Conservation (phyloP, 23 tunicate genomes). For the Diplosoma virens region DNA sequence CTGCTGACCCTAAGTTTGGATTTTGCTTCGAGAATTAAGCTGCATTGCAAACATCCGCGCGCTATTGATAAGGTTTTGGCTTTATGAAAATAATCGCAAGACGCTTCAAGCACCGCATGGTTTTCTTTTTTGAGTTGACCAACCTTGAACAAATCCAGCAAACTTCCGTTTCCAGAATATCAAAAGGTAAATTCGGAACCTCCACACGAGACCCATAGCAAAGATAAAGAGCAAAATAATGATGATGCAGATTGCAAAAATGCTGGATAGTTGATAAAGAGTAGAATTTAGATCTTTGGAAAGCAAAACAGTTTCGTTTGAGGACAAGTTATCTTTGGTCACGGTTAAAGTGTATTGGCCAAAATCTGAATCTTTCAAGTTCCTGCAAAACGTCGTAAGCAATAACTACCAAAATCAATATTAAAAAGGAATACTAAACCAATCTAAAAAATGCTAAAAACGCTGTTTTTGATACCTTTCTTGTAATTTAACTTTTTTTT, state of each 20-base stretch:
- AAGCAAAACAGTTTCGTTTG: background rate
- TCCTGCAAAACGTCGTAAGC: background rate
- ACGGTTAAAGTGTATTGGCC: background rate
- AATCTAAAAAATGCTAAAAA: too few relatives aligned
- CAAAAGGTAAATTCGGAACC: background rate
- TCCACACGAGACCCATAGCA: background rate
- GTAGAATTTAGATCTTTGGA: background rate
- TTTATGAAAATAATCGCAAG: too few relatives aligned
- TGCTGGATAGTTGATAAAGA: background rate
- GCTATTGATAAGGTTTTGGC: too few relatives aligned
- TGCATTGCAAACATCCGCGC: too few relatives aligned
- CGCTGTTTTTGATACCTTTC: too few relatives aligned
- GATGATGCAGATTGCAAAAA: background rate
- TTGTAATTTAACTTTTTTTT: too few relatives aligned
- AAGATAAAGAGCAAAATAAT: background rate
- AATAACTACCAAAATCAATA: too few relatives aligned
- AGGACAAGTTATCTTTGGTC: background rate
- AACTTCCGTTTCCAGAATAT: background rate
- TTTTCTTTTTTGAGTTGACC: too few relatives aligned
- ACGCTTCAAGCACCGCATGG: too few relatives aligned
- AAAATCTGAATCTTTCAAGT: background rate
- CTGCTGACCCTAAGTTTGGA: too few relatives aligned
- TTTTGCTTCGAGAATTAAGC: too few relatives aligned
- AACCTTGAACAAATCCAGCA: background rate
- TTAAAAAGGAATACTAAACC: too few relatives aligned